Conservation (phyloP, 1,140 invertebrate genomes). For the Zophobas morio region DNA sequence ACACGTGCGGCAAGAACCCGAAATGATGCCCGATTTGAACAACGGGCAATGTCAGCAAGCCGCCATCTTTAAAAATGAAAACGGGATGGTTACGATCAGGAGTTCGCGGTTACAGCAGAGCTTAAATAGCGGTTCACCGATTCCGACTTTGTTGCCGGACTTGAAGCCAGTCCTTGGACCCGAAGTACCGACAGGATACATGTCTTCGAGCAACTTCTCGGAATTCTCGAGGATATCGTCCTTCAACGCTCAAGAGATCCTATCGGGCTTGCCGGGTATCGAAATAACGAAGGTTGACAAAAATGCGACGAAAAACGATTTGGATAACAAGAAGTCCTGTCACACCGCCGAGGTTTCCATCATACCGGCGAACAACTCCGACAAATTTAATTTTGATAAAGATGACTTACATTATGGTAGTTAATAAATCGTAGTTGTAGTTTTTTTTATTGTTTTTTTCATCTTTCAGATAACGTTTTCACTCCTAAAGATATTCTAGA, state of each 20-base stretch:
- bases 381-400: conserved; percentile 63
- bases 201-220: conserved; percentile 13
- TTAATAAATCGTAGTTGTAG: conserved; percentile 36
- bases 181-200: conserved; percentile 30
- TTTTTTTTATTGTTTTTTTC: conserved; percentile 33
- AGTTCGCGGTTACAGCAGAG: conserved; percentile 72
- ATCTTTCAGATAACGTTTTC: conserved; percentile 82
- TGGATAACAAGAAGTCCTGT: conserved; percentile 55
- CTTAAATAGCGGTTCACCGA: conserved; percentile 55
- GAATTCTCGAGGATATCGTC: conserved; percentile 49
- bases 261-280: conserved; percentile 65
- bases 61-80: conserved; percentile 80
- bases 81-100: conserved; percentile 86
- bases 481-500: conserved; percentile 82
- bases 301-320: conserved; percentile 51
- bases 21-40: conserved; percentile 53
- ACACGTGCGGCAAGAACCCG: conserved; percentile 29
- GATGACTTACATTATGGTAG: conserved; percentile 65
- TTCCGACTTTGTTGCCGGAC: conserved; percentile 54
- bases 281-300: conserved; percentile 67
- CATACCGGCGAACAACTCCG: conserved; percentile 63
- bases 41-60: conserved; percentile 68
- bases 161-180: conserved; percentile 57
- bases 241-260: conserved; percentile 65
- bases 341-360: conserved; percentile 66